Evolutionary conservation across 2,888 invertebrate species (phyloP), one percentile per base, ranked within the genome.

Genomic region (Hyposoter dolosus): DNA sequence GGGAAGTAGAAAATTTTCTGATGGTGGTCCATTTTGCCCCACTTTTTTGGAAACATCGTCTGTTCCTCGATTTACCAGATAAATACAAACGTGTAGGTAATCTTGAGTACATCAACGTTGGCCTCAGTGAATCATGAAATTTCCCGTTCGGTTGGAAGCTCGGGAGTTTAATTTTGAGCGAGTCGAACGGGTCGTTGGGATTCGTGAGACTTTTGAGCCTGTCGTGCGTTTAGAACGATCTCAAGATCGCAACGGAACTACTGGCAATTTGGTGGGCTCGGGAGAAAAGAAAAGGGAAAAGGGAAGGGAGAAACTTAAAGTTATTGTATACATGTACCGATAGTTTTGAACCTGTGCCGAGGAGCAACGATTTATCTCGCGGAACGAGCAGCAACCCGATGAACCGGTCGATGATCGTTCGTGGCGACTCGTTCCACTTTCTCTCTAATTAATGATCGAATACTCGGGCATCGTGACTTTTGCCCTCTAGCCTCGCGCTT

Each of bases 391-490:
- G 45, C 78, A 40, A 72, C 79, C 65, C 71, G 74, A 78, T 69
- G 68, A 75, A 75, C 45, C 76, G 78, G 53, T 75, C 79, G 85
- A 86, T 81, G 69, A 84, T 83, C 81, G 74, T 75, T 74, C 23
- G 23, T 69, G 47, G 45, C 63, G 72, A 78, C 76, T 74, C 86
- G 90, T 88, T 88, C 89, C 87, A 89, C 90, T 90, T 90, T 90
- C 90, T 89, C 90, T 71, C 87, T 83, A 88, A 89, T 89, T 89
- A 90, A 88, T 88, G 82, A 80, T 60, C 75, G 68, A 83, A 79
- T 47, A 66, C 71, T 65, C 60, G 56, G 17, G 56, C 45, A 32
- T 77, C 77, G 43, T 12, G 71, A 65, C 66, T 82, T 66, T 68
- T 72, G 43, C 35, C 78, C 84, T 83, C 35, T 68, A 50, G 72